Evolutionary conservation across 2,888 invertebrate genomes (phyloP), one percentile per base, ranked within the genome.

Genomic region (Caenorhabditis sulstoni): DNA sequence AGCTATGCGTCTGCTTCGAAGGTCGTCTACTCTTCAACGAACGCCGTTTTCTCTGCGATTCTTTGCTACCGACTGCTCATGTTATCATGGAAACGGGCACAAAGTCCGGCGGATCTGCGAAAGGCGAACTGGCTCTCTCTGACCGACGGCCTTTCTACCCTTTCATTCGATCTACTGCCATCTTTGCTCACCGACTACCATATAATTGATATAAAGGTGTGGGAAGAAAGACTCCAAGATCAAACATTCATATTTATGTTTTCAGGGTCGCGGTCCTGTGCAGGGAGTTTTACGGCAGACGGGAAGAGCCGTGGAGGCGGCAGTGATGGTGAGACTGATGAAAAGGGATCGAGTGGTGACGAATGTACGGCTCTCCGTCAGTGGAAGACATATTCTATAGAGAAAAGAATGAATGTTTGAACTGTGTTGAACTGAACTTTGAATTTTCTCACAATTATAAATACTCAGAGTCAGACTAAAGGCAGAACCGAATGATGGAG

Each of bases 281-380:
- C 20, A 62, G 22, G 71, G 71, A 39, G 47, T 55, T 8, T 37
- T 71, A 0, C 62, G 71, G 3, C 41, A 61, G 4, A 62, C 55
- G 5, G 71, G 71, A 39, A 47, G 71, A 29, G 71, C 62, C 3
- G 1, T 71, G 7, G 71, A 71, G 39, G 37, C 71, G 1, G 41
- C 23, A 23, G 62, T 71, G 11, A 71, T 71, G 55, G 37, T 71
- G 44, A 57, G 29, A 12, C n/a, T 71, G 35, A 71, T 71, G 71
- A 71, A 44, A 37, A 62, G 61, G 20, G 55, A 49, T 7, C 18
- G 3, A n/a, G 41, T 55, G n/a, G 57, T 53, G 16, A 12, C 41
- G 14, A 11, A 41, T 11, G 41, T 41, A 3, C 11, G 41, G 14
- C 14, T 41, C 12, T 41, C 41, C 41, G 41, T 11, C 41, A 41